A percentile compares a stretch with the other conserved stretches of the same genome.
Conservation (phyloP, 2,113 vertebrate species). For the Aythya baeri region DNA sequence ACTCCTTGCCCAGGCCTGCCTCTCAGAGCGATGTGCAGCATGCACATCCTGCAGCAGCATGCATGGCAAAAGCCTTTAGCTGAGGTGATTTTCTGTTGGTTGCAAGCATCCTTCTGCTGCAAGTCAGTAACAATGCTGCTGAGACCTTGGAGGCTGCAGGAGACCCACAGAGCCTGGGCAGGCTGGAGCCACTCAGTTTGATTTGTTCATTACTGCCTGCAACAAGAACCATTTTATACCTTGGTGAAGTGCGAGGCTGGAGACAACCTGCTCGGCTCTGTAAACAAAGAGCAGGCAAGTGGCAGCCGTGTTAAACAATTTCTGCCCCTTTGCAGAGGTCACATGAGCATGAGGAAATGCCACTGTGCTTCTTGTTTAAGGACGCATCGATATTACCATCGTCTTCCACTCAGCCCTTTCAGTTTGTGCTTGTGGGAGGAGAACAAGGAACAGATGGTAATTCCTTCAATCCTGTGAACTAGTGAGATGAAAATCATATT, state of each 20-base stretch:
- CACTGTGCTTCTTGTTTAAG: background rate
- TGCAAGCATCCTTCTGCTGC: background rate
- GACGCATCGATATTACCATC: background rate
- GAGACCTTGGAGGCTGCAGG: background rate
- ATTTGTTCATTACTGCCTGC: background rate
- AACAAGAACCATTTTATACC: background rate
- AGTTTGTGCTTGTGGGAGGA: constrained; percentile 6
- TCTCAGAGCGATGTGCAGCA: rapidly evolving
- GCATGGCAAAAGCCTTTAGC: background rate
- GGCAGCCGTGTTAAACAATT: background rate
- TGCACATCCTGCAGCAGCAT: background rate
- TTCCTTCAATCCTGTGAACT: constrained; percentile 11
- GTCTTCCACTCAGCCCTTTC: background rate
- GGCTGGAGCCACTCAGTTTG: background rate
- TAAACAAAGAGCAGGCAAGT: background rate
- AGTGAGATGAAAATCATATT: constrained; percentile 38
- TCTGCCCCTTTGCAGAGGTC: background rate
- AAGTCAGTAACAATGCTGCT: background rate
- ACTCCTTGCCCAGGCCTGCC: background rate
- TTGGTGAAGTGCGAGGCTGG: background rate
- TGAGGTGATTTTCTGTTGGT: background rate
- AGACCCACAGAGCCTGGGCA: background rate
- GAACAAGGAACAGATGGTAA: constrained; percentile 28
- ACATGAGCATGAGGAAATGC: background rate
- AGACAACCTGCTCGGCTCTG: background rate